phyloP scores from a whole-genome alignment of 2,888 invertebrate genomes.

The Dolomedes plantarius region DNA sequence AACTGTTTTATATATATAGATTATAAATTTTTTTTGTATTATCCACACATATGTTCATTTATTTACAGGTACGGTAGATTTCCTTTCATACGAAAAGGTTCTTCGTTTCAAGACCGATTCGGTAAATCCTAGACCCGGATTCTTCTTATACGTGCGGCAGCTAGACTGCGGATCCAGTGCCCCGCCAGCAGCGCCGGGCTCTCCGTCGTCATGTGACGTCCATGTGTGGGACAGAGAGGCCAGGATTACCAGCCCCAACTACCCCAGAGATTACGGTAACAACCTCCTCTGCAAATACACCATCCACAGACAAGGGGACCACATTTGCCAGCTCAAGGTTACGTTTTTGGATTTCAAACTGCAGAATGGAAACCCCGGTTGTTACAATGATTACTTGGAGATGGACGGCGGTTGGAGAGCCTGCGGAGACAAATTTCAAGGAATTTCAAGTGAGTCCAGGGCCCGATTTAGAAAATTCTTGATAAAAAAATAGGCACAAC shows the following conservation, averaged over 20 bases:
- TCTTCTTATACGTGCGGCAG: slow-evolving; percentile 61
- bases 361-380: slow-evolving; percentile 71
- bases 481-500: no score
- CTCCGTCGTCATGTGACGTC: slow-evolving; percentile 40
- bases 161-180: slow-evolving; percentile 49
- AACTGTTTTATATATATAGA: no score
- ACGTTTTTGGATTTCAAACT: slow-evolving; percentile 73
- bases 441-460: slow-evolving; percentile 61
- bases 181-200: slow-evolving; percentile 26
- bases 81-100: slow-evolving; percentile 57
- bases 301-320: slow-evolving; percentile 50
- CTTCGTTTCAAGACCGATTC: slow-evolving; percentile 69
- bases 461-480: no score
- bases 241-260: slow-evolving; percentile 73
- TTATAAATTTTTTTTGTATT: no score
- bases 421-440: slow-evolving; percentile 72
- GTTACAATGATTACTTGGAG: slow-evolving; percentile 73
- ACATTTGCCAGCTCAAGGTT: slow-evolving; percentile 73
- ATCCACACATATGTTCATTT: no score
- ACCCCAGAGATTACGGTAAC: slow-evolving; percentile 73
- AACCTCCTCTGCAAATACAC: slow-evolving; percentile 73
- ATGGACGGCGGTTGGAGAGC: slow-evolving; percentile 73
- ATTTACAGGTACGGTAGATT: slow-evolving; percentile 56
- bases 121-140: slow-evolving; percentile 58
- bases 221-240: slow-evolving; percentile 54